A percentile compares a stretch with the other conserved stretches of the same genome.
Evolutionary conservation across 2,113 vertebrate species (phyloP).

Genomic region (Scalopus aquaticus): DNA sequence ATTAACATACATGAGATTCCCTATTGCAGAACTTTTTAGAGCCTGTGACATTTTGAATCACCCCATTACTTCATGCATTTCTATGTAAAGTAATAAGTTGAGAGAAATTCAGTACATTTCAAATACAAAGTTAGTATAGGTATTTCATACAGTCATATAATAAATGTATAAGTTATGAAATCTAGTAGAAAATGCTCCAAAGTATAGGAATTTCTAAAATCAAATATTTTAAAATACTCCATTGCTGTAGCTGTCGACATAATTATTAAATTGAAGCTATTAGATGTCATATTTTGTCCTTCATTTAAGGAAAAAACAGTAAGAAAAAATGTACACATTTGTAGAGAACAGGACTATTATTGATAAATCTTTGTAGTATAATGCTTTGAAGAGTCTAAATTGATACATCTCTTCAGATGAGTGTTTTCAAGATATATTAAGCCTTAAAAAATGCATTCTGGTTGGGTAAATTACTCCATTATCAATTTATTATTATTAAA

Average conservation of each 20-base stretch:
- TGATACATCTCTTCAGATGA: neutral
- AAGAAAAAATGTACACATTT: neutral
- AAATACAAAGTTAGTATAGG: neutral
- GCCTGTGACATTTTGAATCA: neutral
- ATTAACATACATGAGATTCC: neutral
- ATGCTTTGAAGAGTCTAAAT: neutral
- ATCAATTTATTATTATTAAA: neutral
- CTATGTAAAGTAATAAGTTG: neutral
- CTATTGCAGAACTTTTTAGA: neutral
- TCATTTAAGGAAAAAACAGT: neutral
- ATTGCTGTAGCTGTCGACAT: neutral
- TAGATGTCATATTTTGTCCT: neutral
- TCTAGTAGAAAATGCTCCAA: neutral
- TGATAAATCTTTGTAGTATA: neutral
- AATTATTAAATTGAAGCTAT: neutral
- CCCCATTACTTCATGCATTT: neutral
- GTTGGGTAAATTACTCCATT: neutral
- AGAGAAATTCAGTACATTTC: neutral
- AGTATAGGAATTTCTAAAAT: neutral
- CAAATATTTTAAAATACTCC: neutral
- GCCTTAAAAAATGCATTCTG: neutral
- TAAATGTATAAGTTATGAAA: neutral
- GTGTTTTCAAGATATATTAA: neutral
- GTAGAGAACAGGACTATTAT: neutral
- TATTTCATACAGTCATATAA: neutral